Evolutionary conservation across 1,140 invertebrate genomes (phyloP).

Genomic region (Asobara japonica): DNA sequence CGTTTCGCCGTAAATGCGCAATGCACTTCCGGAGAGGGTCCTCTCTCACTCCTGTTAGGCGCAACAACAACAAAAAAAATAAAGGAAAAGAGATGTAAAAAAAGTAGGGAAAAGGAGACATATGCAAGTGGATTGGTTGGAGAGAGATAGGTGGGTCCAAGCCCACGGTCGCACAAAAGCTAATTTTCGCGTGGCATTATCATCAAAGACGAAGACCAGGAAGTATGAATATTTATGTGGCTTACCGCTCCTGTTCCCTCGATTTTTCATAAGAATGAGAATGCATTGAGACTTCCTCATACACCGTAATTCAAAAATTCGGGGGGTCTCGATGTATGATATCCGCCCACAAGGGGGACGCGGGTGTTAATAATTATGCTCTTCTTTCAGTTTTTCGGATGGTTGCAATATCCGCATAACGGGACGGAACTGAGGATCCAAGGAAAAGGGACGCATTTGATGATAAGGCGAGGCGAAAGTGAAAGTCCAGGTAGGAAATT

Average conservation of each 20-base stretch:
- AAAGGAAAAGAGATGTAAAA: neutral
- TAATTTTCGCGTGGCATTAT: slow-evolving; percentile 10
- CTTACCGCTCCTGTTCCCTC: neutral
- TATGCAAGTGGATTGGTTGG: neutral
- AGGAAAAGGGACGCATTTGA: no score
- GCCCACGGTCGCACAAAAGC: neutral
- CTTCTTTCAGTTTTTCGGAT: neutral
- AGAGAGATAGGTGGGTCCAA: neutral
- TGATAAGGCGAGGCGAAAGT: no score
- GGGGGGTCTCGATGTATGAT: neutral
- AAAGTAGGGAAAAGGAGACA: neutral
- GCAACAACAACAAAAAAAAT: neutral
- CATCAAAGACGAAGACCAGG: slow-evolving; percentile 8
- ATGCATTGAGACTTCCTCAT: neutral
- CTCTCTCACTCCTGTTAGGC: neutral
- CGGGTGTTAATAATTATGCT: neutral
- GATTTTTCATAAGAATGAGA: neutral
- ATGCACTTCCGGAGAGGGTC: slow-evolving; percentile 26
- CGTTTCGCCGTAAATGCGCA: slow-evolving; percentile 35
- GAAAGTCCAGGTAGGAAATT: no score
- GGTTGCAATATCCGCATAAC: slow-evolving; percentile 3
- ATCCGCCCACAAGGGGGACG: neutral
- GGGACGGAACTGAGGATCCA: neutral
- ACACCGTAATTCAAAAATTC: slow-evolving; percentile 13
- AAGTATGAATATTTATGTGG: slow-evolving; percentile 25